These are phyloP conservation scores for Penaeus vannamei DNA, from an alignment of 1,140 invertebrate species.

Conservation along the genomic window DNA sequence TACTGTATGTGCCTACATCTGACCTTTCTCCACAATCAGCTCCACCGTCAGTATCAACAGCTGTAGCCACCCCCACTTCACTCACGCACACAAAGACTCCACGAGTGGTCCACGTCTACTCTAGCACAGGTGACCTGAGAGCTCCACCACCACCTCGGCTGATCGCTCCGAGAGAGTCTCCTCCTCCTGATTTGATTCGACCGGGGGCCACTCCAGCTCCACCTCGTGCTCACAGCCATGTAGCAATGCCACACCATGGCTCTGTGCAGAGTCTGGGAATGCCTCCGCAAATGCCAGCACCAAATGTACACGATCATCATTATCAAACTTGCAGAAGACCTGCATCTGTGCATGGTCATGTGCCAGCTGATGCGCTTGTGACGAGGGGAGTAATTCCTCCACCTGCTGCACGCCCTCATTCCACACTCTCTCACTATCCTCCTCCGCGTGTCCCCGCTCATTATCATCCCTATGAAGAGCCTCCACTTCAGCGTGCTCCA, in stretches of 20 bases:
- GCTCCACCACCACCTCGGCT: conserved; percentile 56
- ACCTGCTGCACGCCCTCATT: conserved; percentile 54
- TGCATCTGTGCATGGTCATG: conserved; percentile 65
- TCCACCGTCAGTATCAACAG: conserved; percentile 27
- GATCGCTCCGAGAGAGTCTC: conserved; percentile 54
- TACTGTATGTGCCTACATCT: conserved; percentile 63
- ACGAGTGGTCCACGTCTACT: conserved; percentile 57
- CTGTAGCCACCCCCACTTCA: conserved; percentile 39
- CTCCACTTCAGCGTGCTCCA: conserved; percentile 11
- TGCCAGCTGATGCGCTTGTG: conserved; percentile 56
- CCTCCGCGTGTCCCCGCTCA: conserved; percentile 54
- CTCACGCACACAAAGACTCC: conserved; percentile 58
- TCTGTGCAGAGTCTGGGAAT: conserved; percentile 47
- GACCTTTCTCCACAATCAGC: conserved; percentile 52
- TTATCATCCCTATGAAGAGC: conserved; percentile 59
- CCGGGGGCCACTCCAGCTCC: conserved; percentile 42
- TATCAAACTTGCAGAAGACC: conserved; percentile 61
- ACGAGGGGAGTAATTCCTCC: conserved; percentile 49
- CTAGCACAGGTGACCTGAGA: conserved; percentile 59
- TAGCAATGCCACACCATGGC: conserved; percentile 39
- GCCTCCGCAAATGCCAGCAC: conserved; percentile 55
- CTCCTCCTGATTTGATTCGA: conserved; percentile 56
- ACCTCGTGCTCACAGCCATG: conserved; percentile 47
- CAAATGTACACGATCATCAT: conserved; percentile 48
- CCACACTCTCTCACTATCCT: conserved; percentile 56